Percentiles rank a stretch among this genome's conserved stretches.
Evolutionary conservation across 2,888 invertebrate genomes (phyloP).

Genomic region (Lasioglossum oenotherae): DNA sequence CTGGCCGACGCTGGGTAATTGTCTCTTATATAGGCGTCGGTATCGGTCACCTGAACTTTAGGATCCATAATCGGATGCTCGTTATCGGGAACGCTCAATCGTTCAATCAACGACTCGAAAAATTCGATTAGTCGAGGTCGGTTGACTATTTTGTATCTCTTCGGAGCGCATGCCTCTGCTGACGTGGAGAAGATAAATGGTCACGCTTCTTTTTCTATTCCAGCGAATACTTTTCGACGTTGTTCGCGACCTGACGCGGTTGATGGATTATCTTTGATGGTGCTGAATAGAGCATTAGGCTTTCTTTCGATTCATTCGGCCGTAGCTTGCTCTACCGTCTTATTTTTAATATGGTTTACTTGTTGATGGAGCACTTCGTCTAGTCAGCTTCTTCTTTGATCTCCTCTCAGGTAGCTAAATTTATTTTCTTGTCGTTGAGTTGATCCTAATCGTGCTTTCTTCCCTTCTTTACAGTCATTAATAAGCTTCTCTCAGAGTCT

Average conservation of each 20-base stretch:
- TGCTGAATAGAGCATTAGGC: not conserved
- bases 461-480: too few species aligned
- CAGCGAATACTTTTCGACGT: not conserved
- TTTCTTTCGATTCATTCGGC: not conserved
- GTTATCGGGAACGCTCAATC: conserved; percentile 38
- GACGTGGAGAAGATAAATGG: conserved; percentile 1
- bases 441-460: too few species aligned
- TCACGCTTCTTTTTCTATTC: not conserved
- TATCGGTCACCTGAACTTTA: conserved; percentile 37
- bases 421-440: too few species aligned
- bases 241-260: not conserved
- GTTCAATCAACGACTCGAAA: not conserved
- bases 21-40: conserved; percentile 43
- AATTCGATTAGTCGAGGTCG: not conserved
- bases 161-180: not conserved
- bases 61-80: conserved; percentile 45
- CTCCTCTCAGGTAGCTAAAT: not conserved
- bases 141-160: not conserved
- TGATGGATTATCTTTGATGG: not conserved
- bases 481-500: too few species aligned
- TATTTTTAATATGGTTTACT: not conserved
- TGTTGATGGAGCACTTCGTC: not conserved
- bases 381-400: not conserved
- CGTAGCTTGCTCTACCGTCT: not conserved
- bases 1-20: not conserved